phyloP scores from a whole-genome alignment of 2,888 invertebrate genomes.

The Platycheirus albimanus region DNA sequence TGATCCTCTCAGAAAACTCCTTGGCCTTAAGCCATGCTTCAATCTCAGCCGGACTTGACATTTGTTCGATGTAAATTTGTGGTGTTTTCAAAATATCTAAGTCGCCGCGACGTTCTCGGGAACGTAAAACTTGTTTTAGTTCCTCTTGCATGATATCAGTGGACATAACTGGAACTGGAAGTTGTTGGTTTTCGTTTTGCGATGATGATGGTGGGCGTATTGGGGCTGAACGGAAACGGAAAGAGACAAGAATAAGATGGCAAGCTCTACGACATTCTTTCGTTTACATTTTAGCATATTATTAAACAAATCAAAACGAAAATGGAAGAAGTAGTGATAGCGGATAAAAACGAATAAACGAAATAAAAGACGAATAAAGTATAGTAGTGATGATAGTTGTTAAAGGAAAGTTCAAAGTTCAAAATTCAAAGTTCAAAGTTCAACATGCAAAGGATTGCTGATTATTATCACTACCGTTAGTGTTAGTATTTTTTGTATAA shows the following conservation, averaged over 20 bases:
- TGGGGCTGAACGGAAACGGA: conserved; percentile 52
- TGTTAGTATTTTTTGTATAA: conserved; percentile 57
- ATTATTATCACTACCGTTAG: conserved; percentile 59
- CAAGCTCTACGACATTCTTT: conserved; percentile 24
- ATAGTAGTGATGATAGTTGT: conserved; percentile 6
- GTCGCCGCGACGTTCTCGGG: conserved; percentile 84
- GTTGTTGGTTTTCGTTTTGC: conserved; percentile 28
- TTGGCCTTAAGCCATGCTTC: conserved; percentile 90
- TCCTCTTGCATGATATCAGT: conserved; percentile 74
- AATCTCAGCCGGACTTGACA: conserved; percentile 88
- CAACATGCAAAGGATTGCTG: conserved; percentile 50
- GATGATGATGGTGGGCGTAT: conserved; percentile 46
- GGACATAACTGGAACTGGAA: conserved; percentile 7
- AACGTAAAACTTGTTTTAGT: conserved; percentile 73
- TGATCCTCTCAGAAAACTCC: conserved; percentile 87
- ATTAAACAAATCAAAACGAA: conserved; percentile 1
- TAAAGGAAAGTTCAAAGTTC: conserved; percentile 11
- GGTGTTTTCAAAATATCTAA: conserved; percentile 88
- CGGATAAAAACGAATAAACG: background rate
- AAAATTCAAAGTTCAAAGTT: no score
- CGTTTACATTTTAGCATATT: conserved; percentile 23
- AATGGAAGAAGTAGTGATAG: background rate
- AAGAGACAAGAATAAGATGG: conserved; percentile 47
- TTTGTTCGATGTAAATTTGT: conserved; percentile 88
- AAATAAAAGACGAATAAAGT: background rate